Base-by-base conservation (phyloP, 1,140 invertebrate species). In the Trichoplusia ni region DNA sequence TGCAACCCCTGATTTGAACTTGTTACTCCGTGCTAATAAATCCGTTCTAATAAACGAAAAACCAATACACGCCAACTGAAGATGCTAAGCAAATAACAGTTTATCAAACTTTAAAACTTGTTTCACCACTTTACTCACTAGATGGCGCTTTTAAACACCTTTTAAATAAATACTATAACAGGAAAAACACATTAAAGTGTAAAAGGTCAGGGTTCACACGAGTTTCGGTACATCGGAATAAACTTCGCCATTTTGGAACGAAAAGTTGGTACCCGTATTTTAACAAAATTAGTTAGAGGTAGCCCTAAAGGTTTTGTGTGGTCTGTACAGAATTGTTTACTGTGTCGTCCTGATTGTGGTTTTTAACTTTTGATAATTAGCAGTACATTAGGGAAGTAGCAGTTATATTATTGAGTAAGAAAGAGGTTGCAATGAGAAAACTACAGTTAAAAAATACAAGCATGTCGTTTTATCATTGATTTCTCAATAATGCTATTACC, bases 151-250 rank as follows among this genome's bases (percentile, higher is more conserved):
- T 42, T n/a, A 16, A 19, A 27, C 29, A 58, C 13, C 35, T 40
- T 14, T 37, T 2, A 54, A 40, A 40, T 23, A 54, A 29, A 31
- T 42, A 7, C 2, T 6, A 5, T 44, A 27, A 42, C 37, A 44
- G 38, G 37, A 29, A 42, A 58, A 58, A 44, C 13, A 29, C 54
- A 58, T 58, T 58, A 58, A 31, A n/a, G 13, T 6, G 54, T n/a
- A 18, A 18, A 44, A 42, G 54, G 54, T 58, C 54, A 21, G 13
- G 38, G 8, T n/a, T 44, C 9, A 58, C 42, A 37, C 18, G 31
- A 37, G 33, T 37, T 44, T 16, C 3, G 38, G 9, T n/a, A 37
- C 31, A 44, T 58, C 16, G 54, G 6, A 13, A 31, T 19, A 44
- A 58, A 58, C 38, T 58, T 58, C 31, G 4, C 8, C 37, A 11